Percentiles rank a stretch among this genome's conserved stretches.
These are phyloP conservation scores for Cartodere bifasciata DNA, from an alignment of 2,888 invertebrate genomes.

Conservation along the genomic window DNA sequence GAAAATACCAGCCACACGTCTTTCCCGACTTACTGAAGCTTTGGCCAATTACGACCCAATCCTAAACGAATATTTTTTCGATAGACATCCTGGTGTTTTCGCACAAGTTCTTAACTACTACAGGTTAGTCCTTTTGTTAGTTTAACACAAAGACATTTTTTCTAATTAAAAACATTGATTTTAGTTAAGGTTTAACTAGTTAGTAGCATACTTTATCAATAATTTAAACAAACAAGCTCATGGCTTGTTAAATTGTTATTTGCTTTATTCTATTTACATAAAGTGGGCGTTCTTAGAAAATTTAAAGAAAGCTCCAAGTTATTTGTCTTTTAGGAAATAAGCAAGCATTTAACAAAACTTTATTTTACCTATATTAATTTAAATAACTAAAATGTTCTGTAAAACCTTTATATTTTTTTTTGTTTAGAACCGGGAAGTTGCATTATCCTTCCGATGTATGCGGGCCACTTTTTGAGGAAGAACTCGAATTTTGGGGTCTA, in stretches of 20 bases:
- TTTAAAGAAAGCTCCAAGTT: too few species aligned
- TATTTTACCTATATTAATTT: too few species aligned
- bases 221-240: too few species aligned
- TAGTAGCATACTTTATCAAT: too few species aligned
- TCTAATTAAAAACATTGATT: too few species aligned
- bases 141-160: too few species aligned
- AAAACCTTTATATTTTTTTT: slow-evolving; percentile 1
- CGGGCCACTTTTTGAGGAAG: slow-evolving; percentile 97
- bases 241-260: too few species aligned
- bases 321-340: too few species aligned
- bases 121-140: slow-evolving; percentile 48
- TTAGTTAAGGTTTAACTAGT: too few species aligned
- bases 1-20: slow-evolving; percentile 92
- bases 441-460: slow-evolving; percentile 99
- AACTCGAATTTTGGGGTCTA: slow-evolving; percentile 97
- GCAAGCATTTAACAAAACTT: too few species aligned
- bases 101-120: slow-evolving; percentile 97
- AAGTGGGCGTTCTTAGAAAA: too few species aligned
- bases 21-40: slow-evolving; percentile 90
- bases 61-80: slow-evolving; percentile 99
- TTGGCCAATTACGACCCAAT: slow-evolving; percentile 98
- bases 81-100: slow-evolving; percentile 92
- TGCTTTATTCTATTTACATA: too few species aligned
- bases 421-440: slow-evolving; percentile 81
- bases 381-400: background rate